Evolutionary conservation across 92 coral and sea anemone species (phyloP), one percentile per base, ranked within the genome.

Genomic region (Virgularia gustaviana): DNA sequence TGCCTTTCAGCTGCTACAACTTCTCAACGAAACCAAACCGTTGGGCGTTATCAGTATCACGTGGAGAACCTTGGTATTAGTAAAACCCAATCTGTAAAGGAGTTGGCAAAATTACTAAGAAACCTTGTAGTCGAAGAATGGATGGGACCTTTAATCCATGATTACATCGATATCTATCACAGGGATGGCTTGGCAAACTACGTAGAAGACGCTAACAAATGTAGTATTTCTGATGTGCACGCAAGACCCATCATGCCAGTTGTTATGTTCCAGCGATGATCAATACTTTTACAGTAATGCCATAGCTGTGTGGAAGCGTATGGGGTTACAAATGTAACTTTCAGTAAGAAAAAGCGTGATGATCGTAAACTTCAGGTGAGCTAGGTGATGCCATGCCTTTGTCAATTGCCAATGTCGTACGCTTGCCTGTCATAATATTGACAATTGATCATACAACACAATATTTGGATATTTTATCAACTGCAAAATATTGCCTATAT

Each of bases 1-100:
- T 13, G 32, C 64, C 2, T 24, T 70, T 28, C 78, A 78, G 45
- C 29, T 78, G 28, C 57, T 68, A 70, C 83, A 78, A 67, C 19
- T 53, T 9, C 20, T 38, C 23, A 47, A 31, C 15, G 35, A 25
- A 24, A 68, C 41, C 8, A 11, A 44, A 20, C 33, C 32, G 72
- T 39, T 34, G 41, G 11, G 9, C 49, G 60, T 45, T 13, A 16
- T 25, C 37, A 24, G 1, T 33, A 47, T 31, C 47, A 58, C 38
- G 38, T 70, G 54, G 38, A 10, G 8, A n/a, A 49, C 15, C 39
- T 70, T 30, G 76, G 75, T 19, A 45, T 68, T 29, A 44, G 37
- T 22, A 23, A 38, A 31, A 5, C 30, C 24, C 62, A 47, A 42
- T 49, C 60, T 43, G 1, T 70, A 44, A 10, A 56, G 22, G 25